A percentile compares a stretch with the other conserved stretches of the same genome.
Conservation (phyloP, 35 echinoderm and acorn worm species). For the Ophioderma brevispina region DNA sequence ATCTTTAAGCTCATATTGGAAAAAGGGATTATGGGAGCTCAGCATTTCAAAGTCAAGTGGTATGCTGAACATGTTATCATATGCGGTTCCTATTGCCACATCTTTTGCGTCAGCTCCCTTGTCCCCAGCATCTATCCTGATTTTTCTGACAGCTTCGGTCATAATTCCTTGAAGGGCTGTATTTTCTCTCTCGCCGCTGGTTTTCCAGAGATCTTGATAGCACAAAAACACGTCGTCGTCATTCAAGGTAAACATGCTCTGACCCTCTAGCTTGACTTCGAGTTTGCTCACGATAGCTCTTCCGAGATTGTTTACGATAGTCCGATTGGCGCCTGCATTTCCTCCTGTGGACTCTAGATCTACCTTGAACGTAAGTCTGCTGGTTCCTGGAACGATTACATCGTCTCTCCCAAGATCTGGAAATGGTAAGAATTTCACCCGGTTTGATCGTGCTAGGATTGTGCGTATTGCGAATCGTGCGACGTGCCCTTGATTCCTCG, state of each 20-base stretch:
- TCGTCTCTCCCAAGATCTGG: constrained; percentile 4
- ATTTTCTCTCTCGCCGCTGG: not conserved
- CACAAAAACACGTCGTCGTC: not conserved
- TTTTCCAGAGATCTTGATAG: not conserved
- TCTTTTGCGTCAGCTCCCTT: not conserved
- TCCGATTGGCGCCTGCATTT: not conserved
- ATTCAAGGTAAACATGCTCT: not conserved
- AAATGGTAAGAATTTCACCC: not conserved
- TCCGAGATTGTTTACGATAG: not conserved
- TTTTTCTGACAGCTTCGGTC: not conserved
- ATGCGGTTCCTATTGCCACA: not conserved
- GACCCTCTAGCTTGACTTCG: not conserved
- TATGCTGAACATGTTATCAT: not conserved
- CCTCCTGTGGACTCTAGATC: not conserved
- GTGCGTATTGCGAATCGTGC: not conserved
- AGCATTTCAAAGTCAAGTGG: constrained; percentile 9
- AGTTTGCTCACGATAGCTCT: not conserved
- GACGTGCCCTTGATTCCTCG: not conserved
- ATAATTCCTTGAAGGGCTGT: not conserved
- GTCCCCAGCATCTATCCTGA: not conserved
- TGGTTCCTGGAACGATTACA: not conserved
- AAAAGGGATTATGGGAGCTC: not conserved
- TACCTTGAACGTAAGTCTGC: not conserved
- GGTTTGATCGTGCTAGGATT: not conserved
- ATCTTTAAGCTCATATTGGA: not conserved